Evolutionary conservation across 1,140 invertebrate genomes (phyloP).

Genomic region (Scaptodrosophila lebanonensis): DNA sequence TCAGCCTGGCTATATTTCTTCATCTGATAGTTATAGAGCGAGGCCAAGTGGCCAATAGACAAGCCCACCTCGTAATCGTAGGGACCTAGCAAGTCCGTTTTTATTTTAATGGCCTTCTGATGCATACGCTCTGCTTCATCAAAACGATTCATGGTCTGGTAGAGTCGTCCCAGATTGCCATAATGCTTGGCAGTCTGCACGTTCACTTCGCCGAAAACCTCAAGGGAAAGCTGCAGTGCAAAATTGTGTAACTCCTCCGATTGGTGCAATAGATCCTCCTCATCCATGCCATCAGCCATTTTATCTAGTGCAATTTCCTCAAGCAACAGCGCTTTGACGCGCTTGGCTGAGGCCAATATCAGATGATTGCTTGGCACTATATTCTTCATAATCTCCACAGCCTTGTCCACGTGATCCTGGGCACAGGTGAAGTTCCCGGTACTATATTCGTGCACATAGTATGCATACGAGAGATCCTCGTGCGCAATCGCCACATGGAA

Average conservation of each 20-base stretch:
- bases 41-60: slow-evolving; percentile 93
- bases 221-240: slow-evolving; percentile 85
- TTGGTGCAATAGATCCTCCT: slow-evolving; percentile 81
- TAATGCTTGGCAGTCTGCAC: slow-evolving; percentile 97
- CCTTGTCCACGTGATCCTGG: slow-evolving; percentile 87
- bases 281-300: slow-evolving; percentile 72
- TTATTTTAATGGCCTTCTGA: slow-evolving; percentile 92
- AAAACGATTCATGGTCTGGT: slow-evolving; percentile 94
- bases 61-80: slow-evolving; percentile 95
- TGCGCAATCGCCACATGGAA: slow-evolving; percentile 91
- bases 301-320: slow-evolving; percentile 95
- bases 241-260: slow-evolving; percentile 89
- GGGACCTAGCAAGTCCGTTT: slow-evolving; percentile 89
- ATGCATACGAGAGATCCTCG: slow-evolving; percentile 94
- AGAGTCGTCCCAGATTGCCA: slow-evolving; percentile 92
- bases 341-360: slow-evolving; percentile 90
- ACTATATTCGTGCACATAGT: slow-evolving; percentile 94
- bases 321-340: slow-evolving; percentile 93
- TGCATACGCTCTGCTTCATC: slow-evolving; percentile 93
- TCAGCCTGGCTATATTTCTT: slow-evolving; percentile 90
- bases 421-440: slow-evolving; percentile 90
- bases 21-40: slow-evolving; percentile 96
- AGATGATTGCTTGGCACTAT: slow-evolving; percentile 89
- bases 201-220: slow-evolving; percentile 92
- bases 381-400: slow-evolving; percentile 88